These are phyloP conservation scores for Maniola hyperantus DNA, from an alignment of 2,888 invertebrate genomes.

Conservation along the genomic window DNA sequence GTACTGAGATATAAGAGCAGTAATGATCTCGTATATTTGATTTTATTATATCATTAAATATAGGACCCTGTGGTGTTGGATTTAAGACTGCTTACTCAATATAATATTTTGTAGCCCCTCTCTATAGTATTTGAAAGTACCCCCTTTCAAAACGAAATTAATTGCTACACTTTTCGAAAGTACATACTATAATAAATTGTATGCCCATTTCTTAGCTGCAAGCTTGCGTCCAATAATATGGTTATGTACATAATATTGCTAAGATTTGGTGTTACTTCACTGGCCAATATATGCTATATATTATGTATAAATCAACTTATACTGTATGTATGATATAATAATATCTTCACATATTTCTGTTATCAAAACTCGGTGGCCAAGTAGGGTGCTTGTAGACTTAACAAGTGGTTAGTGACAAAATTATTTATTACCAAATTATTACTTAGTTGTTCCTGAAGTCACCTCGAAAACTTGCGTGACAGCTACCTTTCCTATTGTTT, in stretches of 20 bases:
- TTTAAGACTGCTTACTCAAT: constrained; percentile 38
- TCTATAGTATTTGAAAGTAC: constrained; percentile 48
- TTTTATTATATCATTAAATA: constrained; percentile 33
- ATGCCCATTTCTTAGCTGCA: constrained; percentile 45
- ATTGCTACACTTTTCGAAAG: background rate
- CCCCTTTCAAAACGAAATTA: constrained; percentile 33
- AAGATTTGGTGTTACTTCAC: constrained; percentile 29
- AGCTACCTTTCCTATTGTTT: constrained; percentile 14
- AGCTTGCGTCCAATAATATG: constrained; percentile 67
- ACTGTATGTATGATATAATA: background rate
- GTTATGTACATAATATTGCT: constrained; percentile 34
- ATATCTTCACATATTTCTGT: constrained; percentile 19
- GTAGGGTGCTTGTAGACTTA: constrained; percentile 35
- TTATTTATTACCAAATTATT: constrained; percentile 22
- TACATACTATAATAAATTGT: background rate
- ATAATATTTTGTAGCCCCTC: constrained; percentile 28
- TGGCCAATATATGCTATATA: constrained; percentile 31
- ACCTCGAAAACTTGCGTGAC: background rate
- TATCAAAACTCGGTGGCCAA: constrained; percentile 34
- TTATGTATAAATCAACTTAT: constrained; percentile 4
- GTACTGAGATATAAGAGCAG: constrained; percentile 32
- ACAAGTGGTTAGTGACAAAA: constrained; percentile 32
- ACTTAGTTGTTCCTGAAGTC: background rate
- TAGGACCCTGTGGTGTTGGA: constrained; percentile 35
- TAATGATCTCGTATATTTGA: constrained; percentile 38